Conservation (phyloP, 2,113 vertebrate genomes). For the Alectura lathami region DNA sequence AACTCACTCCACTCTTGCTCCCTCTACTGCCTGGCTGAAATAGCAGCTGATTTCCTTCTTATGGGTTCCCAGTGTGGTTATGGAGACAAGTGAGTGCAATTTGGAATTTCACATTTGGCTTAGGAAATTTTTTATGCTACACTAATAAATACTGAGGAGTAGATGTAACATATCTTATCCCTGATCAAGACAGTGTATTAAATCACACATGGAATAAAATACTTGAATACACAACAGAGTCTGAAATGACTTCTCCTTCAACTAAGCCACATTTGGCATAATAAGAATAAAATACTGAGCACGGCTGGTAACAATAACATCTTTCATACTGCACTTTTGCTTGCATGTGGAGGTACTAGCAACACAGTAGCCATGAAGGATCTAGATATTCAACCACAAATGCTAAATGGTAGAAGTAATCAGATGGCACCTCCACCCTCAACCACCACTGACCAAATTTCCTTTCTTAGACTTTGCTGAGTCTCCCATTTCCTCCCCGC, state of each 20-base stretch:
- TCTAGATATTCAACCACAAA: not conserved
- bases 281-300: not conserved
- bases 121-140: not conserved
- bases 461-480: not conserved
- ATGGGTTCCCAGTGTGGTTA: not conserved
- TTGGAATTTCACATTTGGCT: not conserved
- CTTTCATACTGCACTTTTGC: not conserved
- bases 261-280: not conserved
- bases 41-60: not conserved
- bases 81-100: not conserved
- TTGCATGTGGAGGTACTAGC: not conserved
- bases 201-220: not conserved
- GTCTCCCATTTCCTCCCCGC: conserved; percentile 29
- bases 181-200: not conserved
- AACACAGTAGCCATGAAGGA: not conserved
- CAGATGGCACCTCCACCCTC: not conserved
- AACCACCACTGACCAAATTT: conserved; percentile 13
- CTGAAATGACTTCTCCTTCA: not conserved
- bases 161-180: not conserved
- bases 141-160: not conserved
- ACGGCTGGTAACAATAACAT: not conserved
- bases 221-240: not conserved
- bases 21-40: not conserved
- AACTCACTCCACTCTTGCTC: not conserved
- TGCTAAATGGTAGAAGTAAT: conserved; percentile 20